Base-by-base conservation (phyloP, 1,140 invertebrate species). In the Drosophila mojavensis region DNA sequence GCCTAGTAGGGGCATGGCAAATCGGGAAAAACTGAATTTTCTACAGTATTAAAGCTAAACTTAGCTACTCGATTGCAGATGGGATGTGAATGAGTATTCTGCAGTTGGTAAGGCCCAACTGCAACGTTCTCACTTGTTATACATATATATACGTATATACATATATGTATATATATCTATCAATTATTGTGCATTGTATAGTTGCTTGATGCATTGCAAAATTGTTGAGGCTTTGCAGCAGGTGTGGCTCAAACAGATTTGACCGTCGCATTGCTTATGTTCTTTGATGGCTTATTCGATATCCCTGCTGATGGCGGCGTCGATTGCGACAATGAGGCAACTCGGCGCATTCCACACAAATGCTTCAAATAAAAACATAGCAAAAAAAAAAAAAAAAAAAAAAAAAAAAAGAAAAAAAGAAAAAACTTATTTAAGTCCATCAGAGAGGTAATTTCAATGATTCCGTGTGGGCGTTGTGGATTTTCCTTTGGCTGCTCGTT, bases 401-500 rank as follows among this genome's bases (percentile, higher is more conserved):
- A 9, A 15, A n/a, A 6, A 15, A 15, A 17, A 47, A 17, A 3
- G 0, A 5, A 17, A 15, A 45, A 65, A n/a, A n/a, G n/a, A n/a
- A n/a, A 58, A 70, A 59, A 63, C 66, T 63, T 63, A 69, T 75
- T 69, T 63, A 54, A 70, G 36, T 70, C 51, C 58, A 50, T 62
- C 65, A 54, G 45, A 41, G 58, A 41, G 58, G 66, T 69, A 62
- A 75, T 75, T 75, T 63, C 66, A 62, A 67, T 67, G 55, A 66
- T 58, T 54, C 20, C 43, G 20, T 55, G 43, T 48, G 59, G 60
- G 53, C 43, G 9, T 6, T 13, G 28, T 36, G 33, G 33, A 28
- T 30, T 63, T 66, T 36, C 30, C 61, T 43, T 30, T 39, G 9
- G 28, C 33, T 54, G 28, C 56, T 59, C 50, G 45, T 47, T 61